Conservation (phyloP, 2,113 vertebrate species). For the Perognathus longimembris region DNA sequence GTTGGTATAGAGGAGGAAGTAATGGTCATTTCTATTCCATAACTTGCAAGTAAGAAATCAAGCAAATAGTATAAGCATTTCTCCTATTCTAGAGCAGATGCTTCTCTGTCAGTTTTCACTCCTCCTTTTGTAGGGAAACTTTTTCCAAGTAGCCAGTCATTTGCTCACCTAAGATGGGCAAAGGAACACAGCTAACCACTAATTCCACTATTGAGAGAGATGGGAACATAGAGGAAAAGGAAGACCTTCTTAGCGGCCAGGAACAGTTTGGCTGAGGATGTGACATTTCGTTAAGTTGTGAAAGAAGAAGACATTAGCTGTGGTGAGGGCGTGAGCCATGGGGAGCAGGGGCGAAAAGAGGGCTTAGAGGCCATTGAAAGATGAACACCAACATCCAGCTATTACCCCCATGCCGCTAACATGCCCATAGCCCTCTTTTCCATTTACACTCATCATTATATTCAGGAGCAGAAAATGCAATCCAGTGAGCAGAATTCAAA, state of each 20-base stretch:
- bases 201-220: neutral
- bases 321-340: fast-evolving
- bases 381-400: too few relatives aligned
- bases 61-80: neutral
- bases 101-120: neutral
- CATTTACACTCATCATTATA: too few relatives aligned
- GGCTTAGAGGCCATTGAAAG: neutral
- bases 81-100: neutral
- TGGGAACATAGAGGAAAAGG: neutral
- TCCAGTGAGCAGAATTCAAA: too few relatives aligned
- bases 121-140: neutral
- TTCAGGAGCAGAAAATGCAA: too few relatives aligned
- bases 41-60: neutral
- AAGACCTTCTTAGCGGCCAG: neutral
- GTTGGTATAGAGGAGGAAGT: neutral
- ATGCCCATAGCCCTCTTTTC: too few relatives aligned
- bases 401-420: neutral
- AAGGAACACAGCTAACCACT: neutral
- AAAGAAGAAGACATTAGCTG: neutral
- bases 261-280: neutral
- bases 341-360: neutral
- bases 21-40: neutral
- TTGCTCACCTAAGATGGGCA: neutral
- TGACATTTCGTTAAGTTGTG: neutral
- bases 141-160: neutral